Evolutionary conservation across 35 echinoderm and acorn worm genomes (phyloP).

Genomic region (Lytechinus pictus): DNA sequence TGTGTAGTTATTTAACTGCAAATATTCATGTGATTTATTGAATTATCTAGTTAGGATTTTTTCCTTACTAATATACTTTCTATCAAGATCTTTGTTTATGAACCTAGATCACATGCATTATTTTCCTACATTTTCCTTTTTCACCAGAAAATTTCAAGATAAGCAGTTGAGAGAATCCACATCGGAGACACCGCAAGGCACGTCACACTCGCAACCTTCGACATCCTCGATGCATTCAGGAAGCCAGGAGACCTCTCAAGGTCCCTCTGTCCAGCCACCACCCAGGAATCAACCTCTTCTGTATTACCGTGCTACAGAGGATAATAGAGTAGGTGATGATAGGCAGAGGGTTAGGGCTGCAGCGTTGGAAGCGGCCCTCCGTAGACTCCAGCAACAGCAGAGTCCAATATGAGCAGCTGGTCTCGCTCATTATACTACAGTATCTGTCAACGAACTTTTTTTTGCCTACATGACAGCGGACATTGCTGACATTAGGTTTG

Average conservation of each 20-base stretch:
- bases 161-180: slow-evolving; percentile 50
- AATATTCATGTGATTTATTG: neutral
- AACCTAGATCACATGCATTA: neutral
- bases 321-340: neutral
- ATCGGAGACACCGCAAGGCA: neutral
- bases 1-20: neutral
- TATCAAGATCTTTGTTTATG: neutral
- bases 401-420: neutral
- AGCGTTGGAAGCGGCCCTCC: slow-evolving; percentile 52
- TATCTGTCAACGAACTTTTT: neutral
- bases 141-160: slow-evolving; percentile 61
- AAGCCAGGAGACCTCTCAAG: slow-evolving; percentile 51
- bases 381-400: slow-evolving; percentile 63
- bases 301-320: neutral
- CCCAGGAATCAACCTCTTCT: neutral
- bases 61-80: neutral
- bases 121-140: neutral
- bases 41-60: neutral
- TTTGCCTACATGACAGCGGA: neutral
- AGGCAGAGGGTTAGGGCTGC: slow-evolving; percentile 45
- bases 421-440: neutral
- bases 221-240: neutral
- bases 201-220: slow-evolving; percentile 3
- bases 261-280: neutral
- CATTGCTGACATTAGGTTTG: no score